Conservation (phyloP, 2,113 vertebrate genomes). For the Uropsilus gracilis region DNA sequence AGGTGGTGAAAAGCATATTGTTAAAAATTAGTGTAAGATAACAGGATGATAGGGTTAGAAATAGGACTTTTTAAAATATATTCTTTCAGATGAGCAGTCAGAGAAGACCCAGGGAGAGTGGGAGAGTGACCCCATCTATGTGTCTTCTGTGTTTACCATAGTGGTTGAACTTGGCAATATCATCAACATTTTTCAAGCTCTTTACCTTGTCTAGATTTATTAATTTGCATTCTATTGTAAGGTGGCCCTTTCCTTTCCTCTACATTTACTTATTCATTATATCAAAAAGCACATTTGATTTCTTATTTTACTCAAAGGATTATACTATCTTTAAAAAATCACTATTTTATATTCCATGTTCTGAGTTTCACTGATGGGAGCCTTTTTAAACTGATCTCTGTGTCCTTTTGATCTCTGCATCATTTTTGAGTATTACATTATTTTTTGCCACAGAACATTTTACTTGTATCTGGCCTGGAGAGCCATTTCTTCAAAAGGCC, state of each 20-base stretch:
- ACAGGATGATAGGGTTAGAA: background rate
- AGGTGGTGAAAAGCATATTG: background rate
- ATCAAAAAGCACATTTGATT: background rate
- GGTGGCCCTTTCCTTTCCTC: background rate
- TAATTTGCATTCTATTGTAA: background rate
- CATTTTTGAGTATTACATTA: background rate
- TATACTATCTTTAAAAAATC: background rate
- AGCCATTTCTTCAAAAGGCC: background rate
- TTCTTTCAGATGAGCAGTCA: background rate
- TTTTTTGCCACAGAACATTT: background rate
- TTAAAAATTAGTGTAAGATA: background rate
- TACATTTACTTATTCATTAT: background rate
- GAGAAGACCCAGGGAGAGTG: background rate
- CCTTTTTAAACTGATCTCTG: background rate
- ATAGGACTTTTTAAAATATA: background rate
- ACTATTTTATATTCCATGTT: background rate
- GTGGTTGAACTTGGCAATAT: background rate
- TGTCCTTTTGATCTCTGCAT: background rate
- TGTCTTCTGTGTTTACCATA: background rate
- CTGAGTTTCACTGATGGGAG: background rate
- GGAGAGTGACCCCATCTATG: background rate
- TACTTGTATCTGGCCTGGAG: background rate
- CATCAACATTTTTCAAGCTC: background rate
- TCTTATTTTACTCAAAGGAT: background rate
- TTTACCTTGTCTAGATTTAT: background rate